A percentile compares a stretch with the other conserved stretches of the same genome.
Conservation (phyloP, 2,888 invertebrate species). For the Diarsia brunnea region DNA sequence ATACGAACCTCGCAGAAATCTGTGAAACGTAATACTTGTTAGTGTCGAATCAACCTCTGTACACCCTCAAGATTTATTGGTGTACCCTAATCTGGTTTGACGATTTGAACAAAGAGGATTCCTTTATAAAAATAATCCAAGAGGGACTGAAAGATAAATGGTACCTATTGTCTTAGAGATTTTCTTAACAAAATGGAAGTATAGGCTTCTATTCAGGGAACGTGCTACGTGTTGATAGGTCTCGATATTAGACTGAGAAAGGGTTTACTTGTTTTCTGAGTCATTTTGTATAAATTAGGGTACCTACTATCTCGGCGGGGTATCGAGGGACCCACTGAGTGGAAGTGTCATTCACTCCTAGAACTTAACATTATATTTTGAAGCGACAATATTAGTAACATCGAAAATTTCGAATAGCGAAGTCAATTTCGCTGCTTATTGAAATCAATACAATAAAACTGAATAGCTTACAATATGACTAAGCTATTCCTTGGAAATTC, state of each 20-base stretch:
- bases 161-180: conserved; percentile 35
- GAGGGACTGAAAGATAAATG: conserved; percentile 28
- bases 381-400: conserved; percentile 5
- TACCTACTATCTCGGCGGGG: conserved; percentile 6
- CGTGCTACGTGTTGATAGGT: conserved; percentile 33
- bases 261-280: conserved; percentile 46
- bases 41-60: conserved; percentile 27
- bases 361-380: conserved; percentile 10
- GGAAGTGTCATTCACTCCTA: background rate
- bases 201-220: conserved; percentile 28
- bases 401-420: background rate
- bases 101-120: conserved; percentile 49
- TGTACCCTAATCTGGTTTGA: conserved; percentile 52
- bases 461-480: background rate
- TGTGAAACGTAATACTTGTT: conserved; percentile 22
- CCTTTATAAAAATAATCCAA: conserved; percentile 39
- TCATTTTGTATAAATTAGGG: conserved; percentile 39
- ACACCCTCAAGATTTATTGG: conserved; percentile 45
- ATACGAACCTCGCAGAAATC: conserved; percentile 18
- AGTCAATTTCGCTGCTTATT: background rate
- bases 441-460: background rate
- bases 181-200: conserved; percentile 37
- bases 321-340: background rate
- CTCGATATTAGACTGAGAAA: conserved; percentile 32
- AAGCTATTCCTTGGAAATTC: background rate